Base-by-base conservation (phyloP, 37 sponge, comb jelly and placozoan species). In the Diacarnus erythraeanus region DNA sequence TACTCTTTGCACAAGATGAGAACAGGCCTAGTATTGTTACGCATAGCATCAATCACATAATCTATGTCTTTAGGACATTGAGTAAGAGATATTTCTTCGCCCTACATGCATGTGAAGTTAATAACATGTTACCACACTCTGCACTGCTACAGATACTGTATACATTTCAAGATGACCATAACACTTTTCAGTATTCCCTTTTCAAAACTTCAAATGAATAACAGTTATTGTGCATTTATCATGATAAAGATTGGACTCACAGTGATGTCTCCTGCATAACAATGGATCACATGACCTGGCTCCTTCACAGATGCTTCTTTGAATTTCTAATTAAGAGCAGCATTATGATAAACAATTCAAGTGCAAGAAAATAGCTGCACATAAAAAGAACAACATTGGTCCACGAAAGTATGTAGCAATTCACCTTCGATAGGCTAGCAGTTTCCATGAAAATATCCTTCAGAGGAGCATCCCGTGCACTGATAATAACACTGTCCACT, bases 1-100 rank as follows among this genome's bases (percentile, higher is more conserved):
- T 26, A 86, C 86, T 65, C 80, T 72, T 39, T 64, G 58, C 64
- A 73, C 35, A 86, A 57, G 29, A 79, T 54, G 38, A 86, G 31
- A 2, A 72, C 67, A 31, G 86, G 86, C 61, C 38, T 61, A 6
- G 30, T 37, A 57, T 73, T 21, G 31, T 74, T 60, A 27, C 57
- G 58, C 29, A 74, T 10, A 47, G 86, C 80, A 10, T 86, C 86
- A 4, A 58, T 38, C 23, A 86, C 64, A 63, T 79, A 86, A 4
- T 67, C 57, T 22, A 86, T 73, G 12, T 86, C 86, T 10, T 75
- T 61, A 3, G 86, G 86, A 1, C 25, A 17, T n/a, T 34, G 30
- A 2, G 12, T 35, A 40, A 79, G 29, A 42, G 59, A 72, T 29
- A 86, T 86, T 27, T 73, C 72, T 54, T 86, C 22, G 0, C 86